Base-by-base conservation (phyloP, 2,113 vertebrate genomes). In the Tympanuchus pallidicinctus region DNA sequence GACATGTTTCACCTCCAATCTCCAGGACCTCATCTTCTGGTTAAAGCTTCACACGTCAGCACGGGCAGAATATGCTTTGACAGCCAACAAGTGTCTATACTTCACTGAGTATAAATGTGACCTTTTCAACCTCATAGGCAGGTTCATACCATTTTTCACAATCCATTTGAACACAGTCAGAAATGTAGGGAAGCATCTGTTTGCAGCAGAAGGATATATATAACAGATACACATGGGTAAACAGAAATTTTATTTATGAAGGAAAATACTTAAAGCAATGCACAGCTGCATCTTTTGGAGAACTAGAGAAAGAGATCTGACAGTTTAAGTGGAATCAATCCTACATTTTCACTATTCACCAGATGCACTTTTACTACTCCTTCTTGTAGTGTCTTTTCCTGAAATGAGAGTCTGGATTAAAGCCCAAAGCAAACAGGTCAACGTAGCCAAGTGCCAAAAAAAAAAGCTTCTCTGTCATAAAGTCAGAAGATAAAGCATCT, bases 401-500 rank as follows among this genome's bases (percentile, higher is more conserved):
- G 47, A n/a, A 86, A 25, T 5, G 16, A 70, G 19, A 60, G 21
- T 52, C 6, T 63, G 42, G 32, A 69, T 76, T 75, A 42, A 82
- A 85, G 75, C 32, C 60, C 60, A 50, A 74, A 82, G 24, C 42
- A 67, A 91, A 73, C 16, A 66, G 4, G 76, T 74, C 79, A 60
- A 67, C 70, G 32, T 12, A 93, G 64, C 10, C 36, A 83, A 74
- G 83, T 28, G 7, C 28, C 43, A 85, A 72, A 67, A n/a, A 76
- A 76, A n/a, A 76, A 83, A 80, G 12, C 28, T 82, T 66, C 86
- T 86, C 40, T 63, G 25, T 61, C 30, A 82, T 10, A 17, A 45
- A 79, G 40, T 12, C 2, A 19, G 13, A 8, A 1, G 0, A 2
- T 60, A 17, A 30, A 0, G 0, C 43, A 79, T 5, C 28, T 47